Evolutionary conservation across 2,797 vertebrate species (phyloP), one percentile per base, ranked within the genome.

Genomic region (Sebastes vulpes): DNA sequence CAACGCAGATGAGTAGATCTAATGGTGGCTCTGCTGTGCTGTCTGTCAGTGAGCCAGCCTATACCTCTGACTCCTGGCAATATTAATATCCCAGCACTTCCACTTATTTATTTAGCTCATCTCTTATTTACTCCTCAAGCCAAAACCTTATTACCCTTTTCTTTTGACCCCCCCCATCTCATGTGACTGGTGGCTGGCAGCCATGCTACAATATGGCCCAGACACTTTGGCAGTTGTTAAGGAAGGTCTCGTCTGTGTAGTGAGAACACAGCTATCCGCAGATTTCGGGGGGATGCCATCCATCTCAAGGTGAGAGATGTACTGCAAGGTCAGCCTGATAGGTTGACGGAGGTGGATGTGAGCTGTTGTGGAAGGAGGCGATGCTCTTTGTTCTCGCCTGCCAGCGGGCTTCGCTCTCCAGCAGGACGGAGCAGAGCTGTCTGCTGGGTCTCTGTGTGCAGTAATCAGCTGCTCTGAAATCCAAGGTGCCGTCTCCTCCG

Each of bases 91-190:
- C 50, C 75, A 67, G 77, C 75, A 81, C 70, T 56, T 87, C 61
- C 75, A 72, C 77, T 90, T 89, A 90, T 83, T 91, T 91, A 90
- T 92, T 92, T 89, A 90, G 77, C 85, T 72, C 52, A 68, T 75
- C 65, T 87, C 56, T 85, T 92, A 81, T 90, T 88, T 77, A 73
- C 80, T 90, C 71, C 81, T 64, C 67, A 18, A 68, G 84, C 79
- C 57, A 52, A 59, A 65, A 85, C 60, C 65, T 90, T 85, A 86
- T 89, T 85, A 74, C 75, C 61, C 26, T 20, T 42, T 21, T 50
- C 8, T 52, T 42, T 18, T 42, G 12, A 16, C 26, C 9, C 29
- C 25, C 14, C 50, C 50, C 80, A 78, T 50, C 46, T 50, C 8
- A 82, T 68, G 32, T 60, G 61, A 81, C 31, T 38, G 35, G 26